Evolutionary conservation across 2,113 vertebrate species (phyloP), one percentile per base, ranked within the genome.

Genomic region (Chaetura pelagica): DNA sequence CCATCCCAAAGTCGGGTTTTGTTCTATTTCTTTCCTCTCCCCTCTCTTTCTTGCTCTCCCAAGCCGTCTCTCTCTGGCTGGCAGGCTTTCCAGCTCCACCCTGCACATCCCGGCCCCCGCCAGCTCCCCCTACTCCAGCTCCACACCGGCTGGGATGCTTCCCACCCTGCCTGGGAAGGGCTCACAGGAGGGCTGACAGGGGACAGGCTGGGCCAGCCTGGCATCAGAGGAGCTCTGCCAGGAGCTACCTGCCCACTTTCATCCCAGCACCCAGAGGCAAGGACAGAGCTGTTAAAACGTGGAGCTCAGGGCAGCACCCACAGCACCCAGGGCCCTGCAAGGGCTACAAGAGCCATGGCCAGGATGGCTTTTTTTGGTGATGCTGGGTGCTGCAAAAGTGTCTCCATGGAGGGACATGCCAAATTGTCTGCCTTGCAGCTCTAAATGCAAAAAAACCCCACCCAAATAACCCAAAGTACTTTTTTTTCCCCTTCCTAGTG

Each of bases 61-160:
- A 44, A 58, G 72, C 67, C 2, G 1, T 74, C 46, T 58, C 82
- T 66, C 4, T 3, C 77, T 49, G 77, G 38, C 95, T 90, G 85
- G 75, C 46, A 29, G 83, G 59, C 80, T 92, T 92, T 91, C 59
- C 88, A 79, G 79, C 94, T 66, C 96, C 95, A 90, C 90, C 96
- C 95, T 91, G 84, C 48, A 12, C 40, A 22, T 61, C 67, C 52
- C 44, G 2, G 48, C 67, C 58, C 16, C 7, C 0, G 2, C 74
- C 69, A 15, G 57, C 6, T 85, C 54, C 91, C 51, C 59, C 32
- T 34, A 1, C 13, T 7, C 34, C 2, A 0, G 26, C 61, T 62
- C 52, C 2, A 0, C 2, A 0, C 12, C 0, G 4, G 40, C 62
- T 4, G 9, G 29, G 30, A 20, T 15, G 26, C 89, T 87, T 54